Base-by-base conservation (phyloP, 2,888 invertebrate species). In the Melipona bicolor region DNA sequence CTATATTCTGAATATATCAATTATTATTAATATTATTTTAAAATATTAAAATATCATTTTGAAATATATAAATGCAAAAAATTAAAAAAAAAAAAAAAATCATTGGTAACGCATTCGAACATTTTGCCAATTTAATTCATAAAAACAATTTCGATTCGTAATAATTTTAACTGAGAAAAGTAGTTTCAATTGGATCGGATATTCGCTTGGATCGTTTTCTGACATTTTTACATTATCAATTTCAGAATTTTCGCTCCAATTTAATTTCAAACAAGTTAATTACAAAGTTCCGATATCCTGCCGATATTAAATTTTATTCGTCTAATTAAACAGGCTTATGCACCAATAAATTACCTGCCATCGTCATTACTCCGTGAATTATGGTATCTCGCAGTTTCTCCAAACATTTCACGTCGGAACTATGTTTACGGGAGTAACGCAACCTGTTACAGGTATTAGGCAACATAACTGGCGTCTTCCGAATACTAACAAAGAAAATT, bases 391-490 rank as follows among this genome's bases (percentile, higher is more conserved):
- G 27, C 11, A 50, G 50, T 61, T 62, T 11, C 24, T 50, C 11
- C 24, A 11, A 62, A 62, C 52, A 62, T 32, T 61, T 52, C 19
- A 19, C 50, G 71, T 32, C 59, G 17, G 27, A 17, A 1, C 24
- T 15, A 13, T 32, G n/a, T 50, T 61, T 17, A 15, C 3, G 11
- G 9, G 15, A 4, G n/a, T 27, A 52, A 54, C 11, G n/a, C 19
- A 27, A 43, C 19, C 24, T 70, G 61, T 61, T 43, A 54, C 24
- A 43, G 24, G 32, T n/a, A 69, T 75, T 43, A 76, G 27, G 27
- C 9, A 52, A 49, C 32, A 27, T n/a, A 27, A 27, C 27, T 49
- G 43, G 43, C 67, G 68, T 15, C 17, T 61, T 49, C 19, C 2
- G 52, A 43, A 61, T 54, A 24, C 21, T 24, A 59, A 75, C 54